Conservation (phyloP, 92 coral and sea anemone genomes). For the Epizoanthus rinbou region DNA sequence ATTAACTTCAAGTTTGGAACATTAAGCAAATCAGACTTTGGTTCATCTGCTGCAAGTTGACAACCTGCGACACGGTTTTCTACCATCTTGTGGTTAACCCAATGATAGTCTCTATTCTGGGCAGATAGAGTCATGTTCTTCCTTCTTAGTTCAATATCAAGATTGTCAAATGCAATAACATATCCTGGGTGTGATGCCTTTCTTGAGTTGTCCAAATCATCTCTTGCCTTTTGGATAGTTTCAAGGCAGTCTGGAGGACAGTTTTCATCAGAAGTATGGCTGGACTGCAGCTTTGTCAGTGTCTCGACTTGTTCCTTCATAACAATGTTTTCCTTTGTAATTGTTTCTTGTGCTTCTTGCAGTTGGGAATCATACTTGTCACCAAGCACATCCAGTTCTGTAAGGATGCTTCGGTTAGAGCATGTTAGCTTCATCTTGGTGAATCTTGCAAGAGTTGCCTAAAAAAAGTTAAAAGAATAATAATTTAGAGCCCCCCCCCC, state of each 20-base stretch:
- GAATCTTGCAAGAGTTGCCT: conserved; percentile 59
- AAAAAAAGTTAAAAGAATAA: conserved; percentile 14
- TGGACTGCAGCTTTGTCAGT: neutral
- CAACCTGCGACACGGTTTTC: conserved; percentile 42
- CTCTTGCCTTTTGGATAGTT: neutral
- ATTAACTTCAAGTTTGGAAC: conserved; percentile 61
- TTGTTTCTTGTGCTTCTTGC: conserved; percentile 41
- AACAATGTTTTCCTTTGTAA: conserved; percentile 25
- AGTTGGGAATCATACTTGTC: conserved; percentile 48
- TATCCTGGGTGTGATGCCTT: conserved; percentile 45
- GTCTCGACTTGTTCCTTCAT: conserved; percentile 4
- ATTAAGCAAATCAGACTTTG: conserved; percentile 45
- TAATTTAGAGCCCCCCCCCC: neutral
- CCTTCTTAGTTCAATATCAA: conserved; percentile 19
- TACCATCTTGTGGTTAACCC: conserved; percentile 54
- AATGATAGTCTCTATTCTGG: conserved; percentile 41
- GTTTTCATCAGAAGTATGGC: neutral
- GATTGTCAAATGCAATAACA: conserved; percentile 44
- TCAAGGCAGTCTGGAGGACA: conserved; percentile 16
- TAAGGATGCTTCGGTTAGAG: conserved; percentile 52
- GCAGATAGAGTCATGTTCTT: conserved; percentile 37
- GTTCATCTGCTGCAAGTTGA: conserved; percentile 26
- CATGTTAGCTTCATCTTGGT: conserved; percentile 60
- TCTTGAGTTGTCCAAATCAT: neutral
- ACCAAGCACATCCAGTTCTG: conserved; percentile 54